phyloP scores from a whole-genome alignment of 2,113 vertebrate genomes.

The Myrmophylax atrothorax region DNA sequence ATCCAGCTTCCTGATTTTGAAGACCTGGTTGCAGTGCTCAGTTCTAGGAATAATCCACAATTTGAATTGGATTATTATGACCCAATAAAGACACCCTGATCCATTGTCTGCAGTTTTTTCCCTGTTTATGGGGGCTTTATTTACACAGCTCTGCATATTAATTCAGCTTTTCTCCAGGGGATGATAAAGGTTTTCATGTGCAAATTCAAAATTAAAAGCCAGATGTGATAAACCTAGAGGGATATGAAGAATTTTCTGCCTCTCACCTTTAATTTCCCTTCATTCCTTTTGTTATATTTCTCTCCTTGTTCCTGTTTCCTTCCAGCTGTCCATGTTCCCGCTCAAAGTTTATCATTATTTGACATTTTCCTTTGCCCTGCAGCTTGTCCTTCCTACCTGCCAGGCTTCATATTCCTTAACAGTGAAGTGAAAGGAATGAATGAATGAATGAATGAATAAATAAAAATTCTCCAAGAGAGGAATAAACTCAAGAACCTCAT shows the following conservation, averaged over 20 bases:
- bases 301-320: neutral
- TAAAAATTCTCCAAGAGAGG: neutral
- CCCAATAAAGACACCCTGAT: neutral
- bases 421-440: neutral
- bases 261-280: neutral
- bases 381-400: neutral
- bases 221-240: neutral
- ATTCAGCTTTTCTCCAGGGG: neutral
- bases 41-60: fast-evolving
- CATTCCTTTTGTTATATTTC: fast-evolving
- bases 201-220: neutral
- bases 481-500: neutral
- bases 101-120: neutral
- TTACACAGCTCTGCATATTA: neutral
- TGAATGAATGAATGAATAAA: neutral
- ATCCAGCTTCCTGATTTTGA: neutral
- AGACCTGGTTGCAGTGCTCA: neutral
- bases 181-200: neutral
- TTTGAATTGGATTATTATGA: neutral
- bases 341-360: neutral
- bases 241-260: neutral
- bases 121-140: neutral
- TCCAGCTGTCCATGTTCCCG: fast-evolving
- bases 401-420: neutral
- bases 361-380: neutral